Base-by-base conservation (phyloP, 2,113 vertebrate species). In the Circaetus cinerascens region DNA sequence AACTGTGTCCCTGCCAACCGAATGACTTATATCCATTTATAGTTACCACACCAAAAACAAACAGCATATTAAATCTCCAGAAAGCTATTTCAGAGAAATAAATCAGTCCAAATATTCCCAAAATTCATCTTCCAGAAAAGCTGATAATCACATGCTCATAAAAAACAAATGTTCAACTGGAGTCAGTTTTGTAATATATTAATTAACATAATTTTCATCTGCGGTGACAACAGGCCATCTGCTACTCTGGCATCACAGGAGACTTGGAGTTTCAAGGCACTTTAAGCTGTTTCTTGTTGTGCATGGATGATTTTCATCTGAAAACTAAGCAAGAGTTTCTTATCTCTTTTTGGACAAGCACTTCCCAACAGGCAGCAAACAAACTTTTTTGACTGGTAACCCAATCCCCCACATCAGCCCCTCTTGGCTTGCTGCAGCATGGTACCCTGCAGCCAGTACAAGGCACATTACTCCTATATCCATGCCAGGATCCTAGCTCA, bases 191-290 rank as follows among this genome's bases (percentile, higher is more conserved):
- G 74, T 93, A 91, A 97, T 87, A 84, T 91, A 96, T 95, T 97
- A 97, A 97, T 97, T 97, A 98, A 92, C 95, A 94, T 62, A 91
- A 93, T 94, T 93, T 97, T 96, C 64, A 74, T 96, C 72, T 53
- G 64, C 53, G 22, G 69, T 92, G 95, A 97, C 96, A 98, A 96
- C 89, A 74, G 66, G 60, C 96, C 97, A 97, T 97, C 97, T 97
- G 96, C 88, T 96, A 13, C 72, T 77, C 85, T 95, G 92, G 93
- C 92, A 95, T 46, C 80, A 41, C 20, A 5, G 93, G 63, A 93
- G 74, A 59, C 64, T 53, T 76, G 1, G 32, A 60, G 69, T 89
- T 95, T 81, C 79, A 86, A 90, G 77, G 50, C 79, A 76, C 40
- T 80, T 89, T 51, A 50, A 86, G 67, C 78, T 48, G 83, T 68